phyloP scores from a whole-genome alignment of 2,888 invertebrate species.

The Eurois occulta region DNA sequence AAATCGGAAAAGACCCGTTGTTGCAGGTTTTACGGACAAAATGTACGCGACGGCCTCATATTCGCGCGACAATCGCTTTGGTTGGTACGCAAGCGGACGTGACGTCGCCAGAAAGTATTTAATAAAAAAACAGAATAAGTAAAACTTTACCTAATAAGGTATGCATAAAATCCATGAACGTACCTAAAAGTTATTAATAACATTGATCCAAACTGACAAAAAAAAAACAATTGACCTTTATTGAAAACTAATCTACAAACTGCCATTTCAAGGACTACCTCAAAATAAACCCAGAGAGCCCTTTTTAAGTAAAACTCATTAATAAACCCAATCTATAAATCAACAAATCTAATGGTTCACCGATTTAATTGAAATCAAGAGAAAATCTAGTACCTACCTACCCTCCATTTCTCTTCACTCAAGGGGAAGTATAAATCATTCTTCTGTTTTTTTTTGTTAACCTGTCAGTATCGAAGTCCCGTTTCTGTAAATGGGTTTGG shows the following conservation, averaged over 20 bases:
- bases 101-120: background rate
- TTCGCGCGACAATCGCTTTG: background rate
- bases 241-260: background rate
- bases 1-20: background rate
- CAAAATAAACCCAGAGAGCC: background rate
- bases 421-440: slow-evolving; percentile 29
- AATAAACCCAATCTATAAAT: slow-evolving; percentile 33
- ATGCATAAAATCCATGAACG: background rate
- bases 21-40: background rate
- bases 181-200: background rate
- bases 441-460: slow-evolving; percentile 35
- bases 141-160: background rate
- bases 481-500: slow-evolving; percentile 43
- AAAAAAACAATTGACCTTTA: background rate
- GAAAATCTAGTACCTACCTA: slow-evolving; percentile 18
- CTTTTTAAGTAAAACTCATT: slow-evolving; percentile 22
- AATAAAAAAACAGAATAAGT: background rate
- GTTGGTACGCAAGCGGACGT: background rate
- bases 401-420: slow-evolving; percentile 11
- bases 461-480: slow-evolving; percentile 41
- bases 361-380: slow-evolving; percentile 45
- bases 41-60: background rate
- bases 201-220: background rate
- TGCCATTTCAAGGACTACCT: background rate
- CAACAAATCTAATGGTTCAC: slow-evolving; percentile 20